phyloP scores from a whole-genome alignment of 2,888 invertebrate species.

The Steinernema scapterisci region DNA sequence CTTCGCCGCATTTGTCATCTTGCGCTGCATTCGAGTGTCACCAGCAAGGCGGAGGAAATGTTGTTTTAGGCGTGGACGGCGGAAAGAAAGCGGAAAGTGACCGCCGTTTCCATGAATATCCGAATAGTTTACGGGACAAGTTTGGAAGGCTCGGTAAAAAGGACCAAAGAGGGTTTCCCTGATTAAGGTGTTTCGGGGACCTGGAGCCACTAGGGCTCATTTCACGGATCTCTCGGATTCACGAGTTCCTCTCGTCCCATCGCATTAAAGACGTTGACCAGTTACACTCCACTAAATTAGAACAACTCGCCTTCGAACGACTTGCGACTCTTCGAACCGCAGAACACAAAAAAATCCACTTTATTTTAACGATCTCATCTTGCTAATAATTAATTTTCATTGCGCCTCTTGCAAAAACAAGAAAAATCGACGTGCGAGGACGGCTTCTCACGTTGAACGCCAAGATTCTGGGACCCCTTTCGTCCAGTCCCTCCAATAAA shows the following conservation, averaged over 20 bases:
- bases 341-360: constrained; percentile 2
- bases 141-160: too few relatives aligned
- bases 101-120: constrained; percentile 8
- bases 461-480: too few relatives aligned
- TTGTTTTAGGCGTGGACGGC: constrained; percentile 5
- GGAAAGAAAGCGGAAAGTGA: not conserved
- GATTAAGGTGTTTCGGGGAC: too few relatives aligned
- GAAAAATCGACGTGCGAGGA: not conserved
- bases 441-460: not conserved
- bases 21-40: not conserved
- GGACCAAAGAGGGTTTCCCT: too few relatives aligned
- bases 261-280: too few relatives aligned
- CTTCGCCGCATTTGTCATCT: constrained; percentile 17
- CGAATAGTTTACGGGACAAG: not conserved
- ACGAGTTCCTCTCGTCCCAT: too few relatives aligned
- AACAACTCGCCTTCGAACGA: too few relatives aligned
- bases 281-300: too few relatives aligned
- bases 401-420: constrained; percentile 7
- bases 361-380: constrained; percentile 1
- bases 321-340: not conserved
- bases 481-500: too few relatives aligned
- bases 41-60: not conserved
- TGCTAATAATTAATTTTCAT: constrained; percentile 11
- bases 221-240: too few relatives aligned
- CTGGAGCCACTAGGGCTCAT: not conserved